Conservation (phyloP, 2,113 vertebrate genomes). For the Paralichthys olivaceus region DNA sequence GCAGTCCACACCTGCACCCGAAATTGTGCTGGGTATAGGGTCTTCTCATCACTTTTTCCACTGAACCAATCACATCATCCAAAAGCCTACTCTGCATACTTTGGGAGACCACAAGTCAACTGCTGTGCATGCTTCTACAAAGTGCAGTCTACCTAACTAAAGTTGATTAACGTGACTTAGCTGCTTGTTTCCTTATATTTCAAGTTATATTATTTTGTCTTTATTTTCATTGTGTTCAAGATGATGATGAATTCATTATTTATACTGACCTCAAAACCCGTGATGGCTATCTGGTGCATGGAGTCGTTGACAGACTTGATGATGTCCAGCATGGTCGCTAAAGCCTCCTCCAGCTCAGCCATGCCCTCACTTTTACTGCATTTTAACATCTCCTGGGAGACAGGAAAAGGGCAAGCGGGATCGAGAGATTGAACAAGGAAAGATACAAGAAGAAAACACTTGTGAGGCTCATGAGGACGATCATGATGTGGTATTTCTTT, state of each 20-base stretch:
- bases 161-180: too few relatives aligned
- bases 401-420: not conserved
- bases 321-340: conserved; percentile 89
- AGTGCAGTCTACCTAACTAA: too few relatives aligned
- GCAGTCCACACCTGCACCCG: too few relatives aligned
- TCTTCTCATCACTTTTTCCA: too few relatives aligned
- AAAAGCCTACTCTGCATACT: too few relatives aligned
- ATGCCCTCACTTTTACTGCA: conserved; percentile 90
- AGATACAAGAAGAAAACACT: not conserved
- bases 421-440: not conserved
- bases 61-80: too few relatives aligned
- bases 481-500: not conserved
- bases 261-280: conserved; percentile 88
- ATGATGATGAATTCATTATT: not conserved
- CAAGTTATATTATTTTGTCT: not conserved
- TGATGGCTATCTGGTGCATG: conserved; percentile 95
- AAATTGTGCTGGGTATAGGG: too few relatives aligned
- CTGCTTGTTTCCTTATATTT: not conserved
- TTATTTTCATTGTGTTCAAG: not conserved
- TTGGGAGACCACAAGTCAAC: too few relatives aligned
- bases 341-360: conserved; percentile 89
- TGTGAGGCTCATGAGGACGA: not conserved
- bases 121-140: too few relatives aligned
- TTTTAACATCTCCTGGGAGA: conserved; percentile 90
- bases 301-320: conserved; percentile 94